Evolutionary conservation across 2,797 vertebrate genomes (phyloP), one percentile per base, ranked within the genome.

Genomic region (Macroramphosus scolopax): DNA sequence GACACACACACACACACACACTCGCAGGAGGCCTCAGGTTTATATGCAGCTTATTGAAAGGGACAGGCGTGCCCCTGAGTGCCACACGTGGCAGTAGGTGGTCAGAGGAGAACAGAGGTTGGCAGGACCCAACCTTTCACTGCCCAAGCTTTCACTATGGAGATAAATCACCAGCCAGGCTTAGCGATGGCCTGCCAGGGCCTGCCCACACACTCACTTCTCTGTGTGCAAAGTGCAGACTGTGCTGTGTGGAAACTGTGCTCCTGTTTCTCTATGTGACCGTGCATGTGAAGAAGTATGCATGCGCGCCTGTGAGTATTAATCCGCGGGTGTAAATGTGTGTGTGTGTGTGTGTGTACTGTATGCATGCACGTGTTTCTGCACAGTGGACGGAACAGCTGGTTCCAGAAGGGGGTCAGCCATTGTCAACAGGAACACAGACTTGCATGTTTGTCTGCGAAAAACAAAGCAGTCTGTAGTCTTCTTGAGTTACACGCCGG

Each of bases 371-470:
- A 74, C 58, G 38, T 79, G 77, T 76, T 72, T 60, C 46, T 67
- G 77, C 67, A 37, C 63, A 57, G 66, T 67, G 80, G 78, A 77
- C 73, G 51, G 65, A 83, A 79, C 84, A 85, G 83, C 81, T 83
- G 81, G 81, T 75, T 85, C 61, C 51, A 78, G 77, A 72, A 80
- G 75, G 78, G 77, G 84, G 84, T 82, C 80, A 66, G 72, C 65
- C 69, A 81, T 85, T 81, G 84, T 87, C 81, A 81, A 81, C 80
- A 84, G 73, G 76, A 80, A 82, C 83, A 82, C 80, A 79, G 71
- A 82, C 77, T 70, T 25, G 60, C 48, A 63, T 78, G 81, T 84
- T 83, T 79, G 82, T 75, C 66, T 48, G 72, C 9, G 72, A 62
- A 78, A 76, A 84, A 85, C 83, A 82, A 81, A 82, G 70, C 69